phyloP scores from a whole-genome alignment of 2,888 invertebrate species.

The Nowickia ferox region DNA sequence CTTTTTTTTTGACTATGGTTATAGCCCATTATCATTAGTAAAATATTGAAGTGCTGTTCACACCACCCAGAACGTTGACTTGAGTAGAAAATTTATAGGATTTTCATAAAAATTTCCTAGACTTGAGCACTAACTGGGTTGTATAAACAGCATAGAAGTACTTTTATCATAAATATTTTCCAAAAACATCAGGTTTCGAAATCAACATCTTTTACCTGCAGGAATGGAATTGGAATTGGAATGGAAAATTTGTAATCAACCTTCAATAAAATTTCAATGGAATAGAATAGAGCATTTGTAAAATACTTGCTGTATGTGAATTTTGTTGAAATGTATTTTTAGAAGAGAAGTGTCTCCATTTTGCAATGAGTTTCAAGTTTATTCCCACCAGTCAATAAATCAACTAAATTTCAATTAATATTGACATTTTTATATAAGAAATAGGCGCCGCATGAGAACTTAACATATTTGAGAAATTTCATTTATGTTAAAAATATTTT shows the following conservation, averaged over 20 bases:
- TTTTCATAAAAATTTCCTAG: no score
- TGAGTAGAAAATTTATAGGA: no score
- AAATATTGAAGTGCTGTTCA: no score
- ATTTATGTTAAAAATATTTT: background rate
- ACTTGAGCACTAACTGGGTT: no score
- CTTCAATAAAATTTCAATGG: no score
- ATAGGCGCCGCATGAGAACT: conserved; percentile 7
- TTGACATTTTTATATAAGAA: conserved; percentile 14
- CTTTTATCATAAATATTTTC: background rate
- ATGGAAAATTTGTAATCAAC: no score
- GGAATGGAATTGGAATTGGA: background rate
- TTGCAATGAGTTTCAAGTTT: conserved; percentile 18
- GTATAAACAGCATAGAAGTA: no score
- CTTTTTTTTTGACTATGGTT: no score
- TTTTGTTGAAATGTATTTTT: background rate
- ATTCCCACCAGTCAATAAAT: conserved; percentile 18
- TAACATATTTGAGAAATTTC: conserved; percentile 7
- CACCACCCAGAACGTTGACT: no score
- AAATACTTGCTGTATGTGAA: background rate
- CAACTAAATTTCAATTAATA: conserved; percentile 31
- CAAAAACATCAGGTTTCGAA: background rate
- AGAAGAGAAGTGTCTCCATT: conserved; percentile 7
- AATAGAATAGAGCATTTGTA: no score
- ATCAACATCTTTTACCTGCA: background rate
- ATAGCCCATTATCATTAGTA: no score